Conservation (phyloP, 2,888 invertebrate genomes). For the Biston stratarius region DNA sequence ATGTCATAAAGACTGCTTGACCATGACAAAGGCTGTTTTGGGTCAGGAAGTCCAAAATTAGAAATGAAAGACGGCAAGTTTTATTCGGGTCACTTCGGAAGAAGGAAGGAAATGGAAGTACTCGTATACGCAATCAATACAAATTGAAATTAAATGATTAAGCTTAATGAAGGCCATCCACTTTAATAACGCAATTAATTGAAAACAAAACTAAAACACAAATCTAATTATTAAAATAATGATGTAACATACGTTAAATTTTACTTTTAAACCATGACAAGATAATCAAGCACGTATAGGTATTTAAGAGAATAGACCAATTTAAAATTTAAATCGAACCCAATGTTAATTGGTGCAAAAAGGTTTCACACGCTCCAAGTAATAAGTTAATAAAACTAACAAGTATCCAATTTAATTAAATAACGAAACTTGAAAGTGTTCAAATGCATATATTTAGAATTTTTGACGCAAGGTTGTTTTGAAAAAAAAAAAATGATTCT, state of each 20-base stretch:
- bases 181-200: slow-evolving; percentile 3
- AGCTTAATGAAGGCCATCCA: neutral
- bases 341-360: neutral
- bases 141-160: slow-evolving; percentile 2
- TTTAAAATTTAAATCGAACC: too few relatives aligned
- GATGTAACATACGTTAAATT: neutral
- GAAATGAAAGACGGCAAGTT: slow-evolving; percentile 24
- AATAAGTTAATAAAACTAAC: neutral
- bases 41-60: slow-evolving; percentile 18
- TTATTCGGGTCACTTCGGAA: slow-evolving; percentile 23
- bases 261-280: neutral
- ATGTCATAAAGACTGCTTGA: slow-evolving; percentile 9
- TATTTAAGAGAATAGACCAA: too few relatives aligned
- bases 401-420: too few relatives aligned
- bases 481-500: too few relatives aligned
- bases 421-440: neutral
- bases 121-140: slow-evolving; percentile 8
- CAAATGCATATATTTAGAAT: neutral
- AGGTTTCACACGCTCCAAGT: neutral
- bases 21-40: slow-evolving; percentile 18
- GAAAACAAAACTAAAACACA: neutral
- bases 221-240: neutral
- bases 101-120: slow-evolving; percentile 22
- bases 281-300: too few relatives aligned
- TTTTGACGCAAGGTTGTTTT: too few relatives aligned